Evolutionary conservation across 2,888 invertebrate species (phyloP), one percentile per base, ranked within the genome.

Genomic region (Drosophila rellima): DNA sequence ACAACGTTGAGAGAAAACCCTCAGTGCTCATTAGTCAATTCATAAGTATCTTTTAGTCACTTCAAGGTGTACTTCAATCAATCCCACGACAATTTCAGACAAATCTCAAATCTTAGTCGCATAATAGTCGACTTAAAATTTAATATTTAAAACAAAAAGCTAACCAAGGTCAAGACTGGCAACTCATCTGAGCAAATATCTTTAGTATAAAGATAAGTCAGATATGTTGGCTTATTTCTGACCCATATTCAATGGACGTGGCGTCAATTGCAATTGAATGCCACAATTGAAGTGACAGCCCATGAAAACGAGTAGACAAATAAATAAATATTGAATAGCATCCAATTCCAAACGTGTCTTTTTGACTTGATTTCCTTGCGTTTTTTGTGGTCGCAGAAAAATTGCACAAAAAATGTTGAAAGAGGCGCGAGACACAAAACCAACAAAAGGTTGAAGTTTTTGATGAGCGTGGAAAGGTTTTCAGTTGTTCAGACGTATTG

Each of bases 261-360:
- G 71, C 82, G 60, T 84, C 79, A 60, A 84, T 84, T 81, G 84
- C 74, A 81, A 71, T 81, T 59, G 82, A 87, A 78, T 52, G 72
- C 70, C 78, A 70, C 75, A 76, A 60, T 68, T 85, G 67, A 75
- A 82, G 76, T 82, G 85, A 88, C 88, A 82, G 80, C 69, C 82
- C 88, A 70, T 80, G 78, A 75, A 84, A 80, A 87, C 66, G 74
- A 83, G 82, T 77, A 60, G 78, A 74, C 70, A 80, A 88, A 82
- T 78, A 83, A 83, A 72, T 64, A 67, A 66, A 65, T 17, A 51
- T 71, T 80, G 66, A 63, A 80, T 73, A 73, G 71, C 69, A 74
- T 57, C 69, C 67, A 72, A 74, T 60, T 65, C 60, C 71, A 70
- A 74, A 64, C 65, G 15, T 50, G 10, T 60, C 54, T 37, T 57